phyloP scores from a whole-genome alignment of 2,113 vertebrate genomes.

The Istiophorus platypterus region DNA sequence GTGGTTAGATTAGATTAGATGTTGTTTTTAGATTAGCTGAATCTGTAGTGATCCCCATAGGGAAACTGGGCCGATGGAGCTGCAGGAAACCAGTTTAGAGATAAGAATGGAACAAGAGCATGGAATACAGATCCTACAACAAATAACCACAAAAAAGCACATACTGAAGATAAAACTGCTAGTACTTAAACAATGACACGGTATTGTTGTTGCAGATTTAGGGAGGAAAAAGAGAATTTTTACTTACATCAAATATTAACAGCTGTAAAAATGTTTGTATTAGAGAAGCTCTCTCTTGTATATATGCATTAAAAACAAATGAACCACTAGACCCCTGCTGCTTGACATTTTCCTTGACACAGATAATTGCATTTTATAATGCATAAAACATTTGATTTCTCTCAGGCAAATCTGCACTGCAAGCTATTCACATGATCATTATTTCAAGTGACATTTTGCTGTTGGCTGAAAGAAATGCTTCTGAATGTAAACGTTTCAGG shows the following conservation, averaged over 20 bases:
- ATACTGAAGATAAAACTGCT: constrained; percentile 13
- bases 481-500: neutral
- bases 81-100: constrained; percentile 43
- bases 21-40: constrained; percentile 4
- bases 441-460: neutral
- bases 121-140: constrained; percentile 18
- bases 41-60: constrained; percentile 12
- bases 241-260: neutral
- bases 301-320: neutral
- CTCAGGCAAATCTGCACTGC: neutral
- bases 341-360: neutral
- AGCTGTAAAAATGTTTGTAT: neutral
- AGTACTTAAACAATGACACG: constrained; percentile 5
- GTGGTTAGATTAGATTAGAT: constrained; percentile 2
- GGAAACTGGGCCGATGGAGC: constrained; percentile 15
- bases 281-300: neutral
- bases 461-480: neutral
- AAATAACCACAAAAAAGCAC: constrained; percentile 27
- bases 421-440: neutral
- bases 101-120: constrained; percentile 40
- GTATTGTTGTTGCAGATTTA: constrained; percentile 1
- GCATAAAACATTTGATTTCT: neutral
- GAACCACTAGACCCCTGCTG: neutral
- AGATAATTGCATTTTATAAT: constrained; percentile 7
- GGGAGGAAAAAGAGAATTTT: neutral